Evolutionary conservation across 2,888 invertebrate species (phyloP), one percentile per base, ranked within the genome.

Genomic region (Stictocephala bisonia): DNA sequence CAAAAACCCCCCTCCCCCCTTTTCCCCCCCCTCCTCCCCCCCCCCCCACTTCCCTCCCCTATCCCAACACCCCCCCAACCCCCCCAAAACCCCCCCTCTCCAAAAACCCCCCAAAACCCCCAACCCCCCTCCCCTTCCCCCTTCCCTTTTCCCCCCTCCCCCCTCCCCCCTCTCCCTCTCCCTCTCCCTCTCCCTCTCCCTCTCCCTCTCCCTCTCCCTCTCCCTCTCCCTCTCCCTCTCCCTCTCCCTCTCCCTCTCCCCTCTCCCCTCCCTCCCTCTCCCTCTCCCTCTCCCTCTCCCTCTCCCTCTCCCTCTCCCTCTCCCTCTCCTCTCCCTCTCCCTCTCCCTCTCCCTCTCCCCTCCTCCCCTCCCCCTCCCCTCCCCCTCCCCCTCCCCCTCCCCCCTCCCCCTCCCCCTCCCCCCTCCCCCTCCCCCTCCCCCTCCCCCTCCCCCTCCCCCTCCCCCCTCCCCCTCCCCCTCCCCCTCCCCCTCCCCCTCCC

Each of bases 261-360:
- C 15, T 48, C 11, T 66, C 71, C 72, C 71, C 77, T 77, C 26
- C 76, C 60, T 51, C 75, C 74, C 58, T 67, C 72, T 72, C 22
- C 1, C 48, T 48, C 1, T n/a, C 22, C 48, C 22, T 48, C 48
- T 13, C 7, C 11, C 7, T 13, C n/a, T 9, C 13, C 51, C 26
- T 51, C 51, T 51, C 26, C 51, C 26, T 51, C 22, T 51, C 20
- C 15, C 26, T 15, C n/a, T 2, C 51, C 22, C 26, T 13, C 18
- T 51, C 1, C 51, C 26, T 51, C 2, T 51, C 15, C 22, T 51
- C 51, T 24, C 51, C 11, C 20, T 9, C 48, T 22, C 18, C 22
- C 1, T 22, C 7, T 48, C n/a, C 4, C 7, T 9, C 18, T 20
- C 13, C 22, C 22, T 13, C 11, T 20, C 1, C 51, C 26, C 20